A percentile compares a stretch with the other conserved stretches of the same genome.
Evolutionary conservation across 35 echinoderm and acorn worm species (phyloP).

Genomic region (Heliocidaris erythrogramma): DNA sequence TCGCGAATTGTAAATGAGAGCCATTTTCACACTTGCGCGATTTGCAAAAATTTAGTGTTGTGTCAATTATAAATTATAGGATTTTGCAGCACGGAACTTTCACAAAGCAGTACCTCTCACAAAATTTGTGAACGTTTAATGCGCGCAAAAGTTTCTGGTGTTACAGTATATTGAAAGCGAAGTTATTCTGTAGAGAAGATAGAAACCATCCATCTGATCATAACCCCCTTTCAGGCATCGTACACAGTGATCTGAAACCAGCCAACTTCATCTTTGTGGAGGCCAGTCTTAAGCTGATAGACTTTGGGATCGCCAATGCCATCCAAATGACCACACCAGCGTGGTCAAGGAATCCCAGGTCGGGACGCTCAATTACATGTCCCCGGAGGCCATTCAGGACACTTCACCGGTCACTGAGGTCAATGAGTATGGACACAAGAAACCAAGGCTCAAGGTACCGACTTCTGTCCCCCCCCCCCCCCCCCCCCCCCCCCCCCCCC

Average conservation of each 20-base stretch:
- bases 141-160: no score
- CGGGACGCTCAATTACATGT: conserved; percentile 98
- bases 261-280: conserved; percentile 99
- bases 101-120: no score
- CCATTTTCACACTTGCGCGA: no score
- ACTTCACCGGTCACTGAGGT: conserved; percentile 61
- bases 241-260: conserved; percentile 96
- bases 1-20: no score
- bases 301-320: conserved; percentile 98
- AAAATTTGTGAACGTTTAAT: no score
- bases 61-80: no score
- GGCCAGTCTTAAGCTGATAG: conserved; percentile 90
- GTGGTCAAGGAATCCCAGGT: conserved; percentile 84
- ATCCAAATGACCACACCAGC: conserved; percentile 93
- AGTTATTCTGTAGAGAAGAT: no score
- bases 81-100: no score
- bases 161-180: no score
- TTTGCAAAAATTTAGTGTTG: no score
- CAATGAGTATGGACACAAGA: conserved; percentile 61
- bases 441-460: conserved; percentile 75
- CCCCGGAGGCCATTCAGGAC: conserved; percentile 90
- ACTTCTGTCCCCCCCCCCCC: not conserved
- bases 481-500: no score
- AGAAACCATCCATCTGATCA: no score
- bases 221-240: conserved; percentile 57